A percentile compares a stretch with the other conserved stretches of the same genome.
Evolutionary conservation across 2,113 vertebrate species (phyloP).

Genomic region (Halichoeres trimaculatus): DNA sequence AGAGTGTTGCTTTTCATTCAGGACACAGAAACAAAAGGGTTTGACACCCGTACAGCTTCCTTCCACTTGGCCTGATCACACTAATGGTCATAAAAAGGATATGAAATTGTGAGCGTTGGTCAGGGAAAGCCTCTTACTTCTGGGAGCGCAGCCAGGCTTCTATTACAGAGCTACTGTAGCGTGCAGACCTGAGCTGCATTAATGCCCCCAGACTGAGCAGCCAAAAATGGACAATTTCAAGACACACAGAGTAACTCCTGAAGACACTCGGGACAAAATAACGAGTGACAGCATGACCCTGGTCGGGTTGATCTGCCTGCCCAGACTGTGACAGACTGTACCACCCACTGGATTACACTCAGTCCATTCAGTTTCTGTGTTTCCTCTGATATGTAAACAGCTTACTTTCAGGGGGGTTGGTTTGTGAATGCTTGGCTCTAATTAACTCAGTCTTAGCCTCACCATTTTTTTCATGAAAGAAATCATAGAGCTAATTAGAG

Average conservation of each 20-base stretch:
- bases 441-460: neutral
- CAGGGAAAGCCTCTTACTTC: conserved; percentile 62
- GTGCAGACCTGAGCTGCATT: neutral
- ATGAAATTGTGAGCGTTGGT: conserved; percentile 40
- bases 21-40: neutral
- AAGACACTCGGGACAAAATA: neutral
- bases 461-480: conserved; percentile 26
- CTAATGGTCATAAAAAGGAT: conserved; percentile 57
- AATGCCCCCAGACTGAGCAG: neutral
- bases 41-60: neutral
- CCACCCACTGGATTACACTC: conserved; percentile 51
- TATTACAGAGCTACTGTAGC: conserved; percentile 36
- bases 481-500: conserved; percentile 42
- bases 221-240: conserved; percentile 39
- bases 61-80: conserved; percentile 34
- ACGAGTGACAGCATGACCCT: conserved; percentile 15
- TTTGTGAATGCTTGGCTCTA: conserved; percentile 16
- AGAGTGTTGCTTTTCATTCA: neutral
- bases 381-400: neutral
- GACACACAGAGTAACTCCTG: neutral
- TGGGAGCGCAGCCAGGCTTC: conserved; percentile 53
- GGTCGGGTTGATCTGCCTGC: neutral
- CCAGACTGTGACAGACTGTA: conserved; percentile 36
- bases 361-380: conserved; percentile 40
- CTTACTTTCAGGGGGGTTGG: neutral